Percentiles rank a stretch among this genome's conserved stretches.
These are phyloP conservation scores for Corticium candelabrum DNA, from an alignment of 37 sponge, comb jelly and placozoan genomes.

Conservation along the genomic window DNA sequence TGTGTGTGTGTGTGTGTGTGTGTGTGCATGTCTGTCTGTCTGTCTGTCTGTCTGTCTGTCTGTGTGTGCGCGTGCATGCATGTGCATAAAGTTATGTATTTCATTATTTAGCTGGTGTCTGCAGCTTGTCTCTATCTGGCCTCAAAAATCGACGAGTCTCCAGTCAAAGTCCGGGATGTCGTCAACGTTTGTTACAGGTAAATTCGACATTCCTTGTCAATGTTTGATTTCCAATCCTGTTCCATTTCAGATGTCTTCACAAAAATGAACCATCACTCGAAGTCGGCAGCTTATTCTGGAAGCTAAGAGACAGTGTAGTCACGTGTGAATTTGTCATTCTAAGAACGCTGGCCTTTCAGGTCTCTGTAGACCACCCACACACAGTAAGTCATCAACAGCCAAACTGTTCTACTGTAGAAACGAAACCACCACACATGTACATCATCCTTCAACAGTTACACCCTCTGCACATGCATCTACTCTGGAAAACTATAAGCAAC, in stretches of 20 bases:
- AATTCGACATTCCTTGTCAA: not conserved
- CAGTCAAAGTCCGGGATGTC: slow-evolving; percentile 56
- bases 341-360: slow-evolving; percentile 46
- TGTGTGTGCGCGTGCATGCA: too few species aligned
- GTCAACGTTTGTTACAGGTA: slow-evolving; percentile 68
- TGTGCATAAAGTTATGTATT: too few species aligned
- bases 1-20: too few species aligned
- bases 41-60: too few species aligned
- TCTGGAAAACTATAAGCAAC: too few species aligned
- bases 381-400: slow-evolving; percentile 18
- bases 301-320: slow-evolving; percentile 73
- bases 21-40: too few species aligned
- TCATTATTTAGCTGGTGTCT: slow-evolving; percentile 44
- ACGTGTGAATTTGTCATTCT: slow-evolving; percentile 56
- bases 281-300: slow-evolving; percentile 55
- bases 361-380: slow-evolving; percentile 39
- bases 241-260: slow-evolving; percentile 42
- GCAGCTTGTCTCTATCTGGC: slow-evolving; percentile 61
- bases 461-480: too few species aligned
- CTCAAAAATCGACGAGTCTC: slow-evolving; percentile 40
- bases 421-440: too few species aligned
- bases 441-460: too few species aligned
- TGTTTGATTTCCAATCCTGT: not conserved
- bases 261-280: slow-evolving; percentile 38
- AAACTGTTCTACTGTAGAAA: too few species aligned